phyloP scores from a whole-genome alignment of 1,140 invertebrate species.

The Choristoneura fumiferana region DNA sequence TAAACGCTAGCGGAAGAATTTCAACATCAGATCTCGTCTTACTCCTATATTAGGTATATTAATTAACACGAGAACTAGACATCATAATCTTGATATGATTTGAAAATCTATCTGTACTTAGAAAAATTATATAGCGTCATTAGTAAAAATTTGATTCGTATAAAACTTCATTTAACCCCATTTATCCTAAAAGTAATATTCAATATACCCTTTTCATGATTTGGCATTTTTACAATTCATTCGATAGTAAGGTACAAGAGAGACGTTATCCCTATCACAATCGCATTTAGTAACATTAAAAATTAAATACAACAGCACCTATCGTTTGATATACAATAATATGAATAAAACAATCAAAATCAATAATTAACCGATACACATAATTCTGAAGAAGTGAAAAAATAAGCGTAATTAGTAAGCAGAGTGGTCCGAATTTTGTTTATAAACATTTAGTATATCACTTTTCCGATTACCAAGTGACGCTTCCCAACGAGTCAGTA shows the following conservation, averaged over 20 bases:
- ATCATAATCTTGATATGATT: conserved; percentile 69
- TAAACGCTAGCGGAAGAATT: conserved; percentile 16
- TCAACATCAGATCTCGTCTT: conserved; percentile 32
- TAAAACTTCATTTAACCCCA: conserved; percentile 65
- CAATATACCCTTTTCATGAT: conserved; percentile 73
- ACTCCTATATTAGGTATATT: conserved; percentile 38
- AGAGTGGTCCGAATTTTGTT: conserved; percentile 58
- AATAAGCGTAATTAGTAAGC: conserved; percentile 65
- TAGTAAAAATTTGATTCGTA: conserved; percentile 69
- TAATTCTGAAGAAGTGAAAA: conserved; percentile 51
- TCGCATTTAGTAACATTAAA: conserved; percentile 63
- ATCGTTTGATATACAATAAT: conserved; percentile 69
- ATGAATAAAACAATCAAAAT: conserved; percentile 67
- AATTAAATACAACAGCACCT: conserved; percentile 75
- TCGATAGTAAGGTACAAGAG: conserved; percentile 55
- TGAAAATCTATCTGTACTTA: conserved; percentile 71
- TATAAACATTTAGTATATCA: conserved; percentile 45
- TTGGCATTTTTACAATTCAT: conserved; percentile 64
- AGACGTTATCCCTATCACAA: conserved; percentile 65
- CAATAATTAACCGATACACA: conserved; percentile 47
- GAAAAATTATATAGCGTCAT: conserved; percentile 63
- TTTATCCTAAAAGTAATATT: conserved; percentile 71
- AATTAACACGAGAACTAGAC: conserved; percentile 51
- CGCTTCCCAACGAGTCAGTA: conserved; percentile 53
- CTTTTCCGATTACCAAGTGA: conserved; percentile 56